phyloP scores from a whole-genome alignment of 2,888 invertebrate species.

The Torymus tubicola region DNA sequence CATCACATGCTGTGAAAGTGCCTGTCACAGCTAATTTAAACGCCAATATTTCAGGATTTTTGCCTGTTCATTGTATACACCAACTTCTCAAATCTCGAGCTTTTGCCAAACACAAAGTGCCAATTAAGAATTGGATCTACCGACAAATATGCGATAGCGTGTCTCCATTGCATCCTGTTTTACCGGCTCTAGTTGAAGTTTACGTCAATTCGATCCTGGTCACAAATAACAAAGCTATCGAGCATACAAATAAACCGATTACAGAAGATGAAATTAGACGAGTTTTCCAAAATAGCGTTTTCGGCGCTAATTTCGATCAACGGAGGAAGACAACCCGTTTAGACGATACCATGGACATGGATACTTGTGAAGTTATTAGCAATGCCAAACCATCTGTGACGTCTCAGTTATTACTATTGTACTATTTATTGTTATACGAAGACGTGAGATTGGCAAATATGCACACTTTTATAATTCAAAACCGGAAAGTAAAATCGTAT shows the following conservation, averaged over 20 bases:
- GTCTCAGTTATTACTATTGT: slow-evolving; percentile 91
- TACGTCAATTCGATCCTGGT: slow-evolving; percentile 94
- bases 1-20: slow-evolving; percentile 96
- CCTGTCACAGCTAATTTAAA: slow-evolving; percentile 94
- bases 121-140: slow-evolving; percentile 98
- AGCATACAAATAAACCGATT: slow-evolving; percentile 94
- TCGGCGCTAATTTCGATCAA: slow-evolving; percentile 84
- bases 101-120: slow-evolving; percentile 96
- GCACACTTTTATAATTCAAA: slow-evolving; percentile 82
- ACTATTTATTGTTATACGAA: slow-evolving; percentile 94
- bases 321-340: slow-evolving; percentile 77
- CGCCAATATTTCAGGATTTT: slow-evolving; percentile 91
- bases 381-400: slow-evolving; percentile 84
- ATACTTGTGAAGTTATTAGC: slow-evolving; percentile 70
- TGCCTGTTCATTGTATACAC: slow-evolving; percentile 97
- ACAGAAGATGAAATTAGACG: slow-evolving; percentile 88
- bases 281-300: slow-evolving; percentile 88
- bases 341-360: slow-evolving; percentile 76
- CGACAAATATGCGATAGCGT: slow-evolving; percentile 92
- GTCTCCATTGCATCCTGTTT: slow-evolving; percentile 94
- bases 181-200: slow-evolving; percentile 95
- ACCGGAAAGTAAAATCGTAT: slow-evolving; percentile 88
- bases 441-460: slow-evolving; percentile 89
- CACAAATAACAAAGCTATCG: slow-evolving; percentile 81
- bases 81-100: slow-evolving; percentile 95